These are phyloP conservation scores for Zaprionus taronus DNA, from an alignment of 1,140 invertebrate genomes.

Conservation along the genomic window DNA sequence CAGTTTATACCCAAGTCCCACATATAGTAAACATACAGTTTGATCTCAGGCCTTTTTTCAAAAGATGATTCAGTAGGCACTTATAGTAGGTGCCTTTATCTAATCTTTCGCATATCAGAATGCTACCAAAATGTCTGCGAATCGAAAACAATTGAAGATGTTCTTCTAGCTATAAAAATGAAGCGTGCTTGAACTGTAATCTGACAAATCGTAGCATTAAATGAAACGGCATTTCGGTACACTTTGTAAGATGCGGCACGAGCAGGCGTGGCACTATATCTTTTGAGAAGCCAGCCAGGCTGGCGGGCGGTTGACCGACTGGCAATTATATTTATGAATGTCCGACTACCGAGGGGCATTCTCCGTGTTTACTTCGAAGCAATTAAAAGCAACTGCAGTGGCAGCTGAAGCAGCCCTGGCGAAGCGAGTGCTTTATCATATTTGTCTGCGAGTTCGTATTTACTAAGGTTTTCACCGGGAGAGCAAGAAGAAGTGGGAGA, in stretches of 20 bases:
- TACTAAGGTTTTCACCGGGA: conserved; percentile 61
- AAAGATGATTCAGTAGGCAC: too few species aligned
- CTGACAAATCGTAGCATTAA: conserved; percentile 62
- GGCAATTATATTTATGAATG: conserved; percentile 71
- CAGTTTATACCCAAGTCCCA: too few species aligned
- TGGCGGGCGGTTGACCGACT: conserved; percentile 38
- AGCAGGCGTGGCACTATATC: conserved; percentile 40
- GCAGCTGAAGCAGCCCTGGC: conserved; percentile 19
- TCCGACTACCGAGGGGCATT: conserved; percentile 66
- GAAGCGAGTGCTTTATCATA: conserved; percentile 66
- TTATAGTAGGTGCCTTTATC: background rate
- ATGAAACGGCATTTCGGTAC: conserved; percentile 57
- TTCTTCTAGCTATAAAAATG: background rate
- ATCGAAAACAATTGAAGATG: background rate
- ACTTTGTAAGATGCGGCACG: background rate
- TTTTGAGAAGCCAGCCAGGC: conserved; percentile 28
- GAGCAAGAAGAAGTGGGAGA: background rate
- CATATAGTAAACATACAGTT: too few species aligned
- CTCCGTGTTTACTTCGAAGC: conserved; percentile 75
- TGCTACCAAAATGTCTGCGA: background rate
- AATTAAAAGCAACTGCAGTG: conserved; percentile 73
- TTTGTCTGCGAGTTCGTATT: conserved; percentile 70
- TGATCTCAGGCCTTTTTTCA: too few species aligned
- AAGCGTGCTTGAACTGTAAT: conserved; percentile 40
- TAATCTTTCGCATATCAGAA: background rate